Conservation (phyloP, 2,113 vertebrate genomes). For the Bos taurus region ARS-UCD2.0 NC_037334.1:34430501-34431000, state of each 20-base stretch:
- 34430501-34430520: not conserved
- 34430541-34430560: not conserved
- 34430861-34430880: not conserved
- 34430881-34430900: not conserved
- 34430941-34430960: not conserved
- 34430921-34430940: not conserved
- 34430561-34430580: not conserved
- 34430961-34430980: not conserved
- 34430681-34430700: not conserved
- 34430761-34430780: not conserved
- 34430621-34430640: fast-evolving
- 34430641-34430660: not conserved
- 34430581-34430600: not conserved
- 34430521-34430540: not conserved
- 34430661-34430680: not conserved
- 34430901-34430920: not conserved
- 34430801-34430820: not conserved
- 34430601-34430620: not conserved
- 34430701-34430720: not conserved
- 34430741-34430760: not conserved
- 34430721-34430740: not conserved
- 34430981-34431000: not conserved
- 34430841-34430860: not conserved
- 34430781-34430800: not conserved
- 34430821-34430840: not conserved